These are phyloP conservation scores for Cryptocephalus primarius DNA, from an alignment of 2,888 invertebrate species.

Conservation along the genomic window DNA sequence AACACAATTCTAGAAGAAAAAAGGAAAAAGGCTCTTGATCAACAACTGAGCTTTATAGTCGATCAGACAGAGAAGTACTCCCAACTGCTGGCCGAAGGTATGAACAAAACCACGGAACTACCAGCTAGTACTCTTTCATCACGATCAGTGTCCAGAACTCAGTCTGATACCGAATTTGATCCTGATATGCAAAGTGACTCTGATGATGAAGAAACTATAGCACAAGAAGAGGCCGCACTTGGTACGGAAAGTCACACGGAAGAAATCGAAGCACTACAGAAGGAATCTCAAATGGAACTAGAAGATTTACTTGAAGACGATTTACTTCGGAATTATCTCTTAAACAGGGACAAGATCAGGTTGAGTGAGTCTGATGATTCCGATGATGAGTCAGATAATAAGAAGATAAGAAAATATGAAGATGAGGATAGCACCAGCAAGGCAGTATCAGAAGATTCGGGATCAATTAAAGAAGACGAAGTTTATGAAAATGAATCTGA, in stretches of 20 bases:
- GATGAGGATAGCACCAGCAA: constrained; percentile 52
- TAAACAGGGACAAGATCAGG: constrained; percentile 50
- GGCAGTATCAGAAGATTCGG: constrained; percentile 14
- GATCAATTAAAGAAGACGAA: constrained; percentile 20
- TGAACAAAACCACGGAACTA: constrained; percentile 48
- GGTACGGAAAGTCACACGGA: constrained; percentile 45
- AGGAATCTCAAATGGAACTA: constrained; percentile 81
- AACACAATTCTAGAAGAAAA: constrained; percentile 88
- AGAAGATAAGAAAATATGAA: constrained; percentile 27
- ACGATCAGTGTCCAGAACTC: constrained; percentile 34
- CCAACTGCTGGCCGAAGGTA: constrained; percentile 68
- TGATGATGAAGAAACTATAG: constrained; percentile 92
- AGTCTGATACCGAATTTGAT: constrained; percentile 69
- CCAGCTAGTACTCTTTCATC: constrained; percentile 41
- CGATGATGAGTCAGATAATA: constrained; percentile 12
- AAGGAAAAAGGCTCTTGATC: constrained; percentile 87
- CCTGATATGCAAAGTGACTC: constrained; percentile 64
- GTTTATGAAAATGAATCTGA: constrained; percentile 28
- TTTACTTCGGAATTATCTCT: constrained; percentile 70
- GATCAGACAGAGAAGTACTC: constrained; percentile 98
- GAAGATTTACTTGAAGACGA: constrained; percentile 74
- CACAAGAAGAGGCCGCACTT: constrained; percentile 60
- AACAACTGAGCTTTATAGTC: constrained; percentile 94
- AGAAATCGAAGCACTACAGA: constrained; percentile 75
- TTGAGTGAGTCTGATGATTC: constrained; percentile 33